Percentiles rank a stretch among this genome's conserved stretches.
These are phyloP conservation scores for Biston betularia DNA, from an alignment of 2,888 invertebrate species.

Conservation along the genomic window DNA sequence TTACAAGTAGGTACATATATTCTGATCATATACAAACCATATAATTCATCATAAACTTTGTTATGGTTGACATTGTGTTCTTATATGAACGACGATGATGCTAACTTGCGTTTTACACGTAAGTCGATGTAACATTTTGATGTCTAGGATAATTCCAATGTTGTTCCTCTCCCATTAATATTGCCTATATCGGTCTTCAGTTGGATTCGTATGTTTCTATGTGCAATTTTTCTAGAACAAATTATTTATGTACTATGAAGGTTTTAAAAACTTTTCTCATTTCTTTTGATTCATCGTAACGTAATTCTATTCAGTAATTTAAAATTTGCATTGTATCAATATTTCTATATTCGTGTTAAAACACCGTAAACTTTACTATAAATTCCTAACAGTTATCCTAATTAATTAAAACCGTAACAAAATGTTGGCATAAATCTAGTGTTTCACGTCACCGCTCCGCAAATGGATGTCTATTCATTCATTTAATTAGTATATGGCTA, in stretches of 20 bases:
- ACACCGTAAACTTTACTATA: constrained; percentile 8
- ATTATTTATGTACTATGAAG: no score
- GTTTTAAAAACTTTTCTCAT: not conserved
- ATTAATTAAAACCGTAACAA: constrained; percentile 26
- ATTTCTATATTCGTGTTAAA: constrained; percentile 9
- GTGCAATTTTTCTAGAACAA: no score
- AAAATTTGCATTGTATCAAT: constrained; percentile 16
- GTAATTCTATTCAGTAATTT: constrained; percentile 2
- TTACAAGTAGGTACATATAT: not conserved
- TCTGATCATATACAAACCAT: no score
- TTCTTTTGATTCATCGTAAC: not conserved
- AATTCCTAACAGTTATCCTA: constrained; percentile 17
- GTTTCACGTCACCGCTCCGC: constrained; percentile 32
- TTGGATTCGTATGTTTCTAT: not conserved
- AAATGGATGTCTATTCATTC: constrained; percentile 38
- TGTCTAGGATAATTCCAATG: no score
- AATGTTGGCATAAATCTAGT: constrained; percentile 28
- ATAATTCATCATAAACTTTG: no score
- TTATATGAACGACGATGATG: no score
- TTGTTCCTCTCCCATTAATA: no score
- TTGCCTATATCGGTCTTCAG: not conserved
- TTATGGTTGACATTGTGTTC: no score
- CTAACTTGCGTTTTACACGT: no score
- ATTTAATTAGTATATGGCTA: constrained; percentile 40
- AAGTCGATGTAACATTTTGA: no score